These are phyloP conservation scores for Heliothis virescens DNA, from an alignment of 1,140 invertebrate species.

Conservation along the genomic window DNA sequence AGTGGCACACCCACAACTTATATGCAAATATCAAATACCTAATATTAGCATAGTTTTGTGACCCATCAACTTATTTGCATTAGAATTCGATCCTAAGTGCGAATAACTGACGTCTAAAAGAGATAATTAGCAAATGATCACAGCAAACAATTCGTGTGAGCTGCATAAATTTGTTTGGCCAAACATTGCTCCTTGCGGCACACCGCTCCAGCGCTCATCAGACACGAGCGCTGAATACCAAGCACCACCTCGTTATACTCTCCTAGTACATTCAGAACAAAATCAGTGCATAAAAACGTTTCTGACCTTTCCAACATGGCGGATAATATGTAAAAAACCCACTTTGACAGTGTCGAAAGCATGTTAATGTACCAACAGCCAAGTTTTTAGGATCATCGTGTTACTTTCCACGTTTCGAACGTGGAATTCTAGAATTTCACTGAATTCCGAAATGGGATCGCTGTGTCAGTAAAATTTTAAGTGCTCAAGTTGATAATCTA, in stretches of 20 bases:
- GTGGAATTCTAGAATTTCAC: constrained; percentile 20
- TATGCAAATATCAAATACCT: neutral
- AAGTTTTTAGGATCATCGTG: constrained; percentile 10
- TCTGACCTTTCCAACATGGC: constrained; percentile 53
- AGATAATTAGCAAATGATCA: constrained; percentile 32
- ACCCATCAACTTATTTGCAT: neutral
- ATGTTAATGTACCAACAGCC: constrained; percentile 29
- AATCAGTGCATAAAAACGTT: constrained; percentile 50
- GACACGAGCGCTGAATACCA: constrained; percentile 71
- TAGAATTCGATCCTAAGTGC: neutral
- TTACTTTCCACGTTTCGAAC: constrained; percentile 19
- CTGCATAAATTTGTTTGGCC: constrained; percentile 46
- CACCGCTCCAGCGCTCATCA: constrained; percentile 59
- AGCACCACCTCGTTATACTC: constrained; percentile 64
- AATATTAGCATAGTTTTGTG: constrained; percentile 2
- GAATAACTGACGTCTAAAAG: neutral
- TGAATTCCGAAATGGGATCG: constrained; percentile 37
- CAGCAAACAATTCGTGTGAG: constrained; percentile 6
- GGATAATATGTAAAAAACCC: constrained; percentile 41
- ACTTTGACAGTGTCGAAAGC: constrained; percentile 33
- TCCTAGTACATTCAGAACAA: constrained; percentile 56
- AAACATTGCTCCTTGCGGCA: constrained; percentile 65
- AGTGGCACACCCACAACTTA: neutral
- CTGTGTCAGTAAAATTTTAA: constrained; percentile 31
- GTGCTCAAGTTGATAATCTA: constrained; percentile 19